Evolutionary conservation across 2,797 vertebrate species (phyloP), one percentile per base, ranked within the genome.

Genomic region (Craterocephalus amniculus): DNA sequence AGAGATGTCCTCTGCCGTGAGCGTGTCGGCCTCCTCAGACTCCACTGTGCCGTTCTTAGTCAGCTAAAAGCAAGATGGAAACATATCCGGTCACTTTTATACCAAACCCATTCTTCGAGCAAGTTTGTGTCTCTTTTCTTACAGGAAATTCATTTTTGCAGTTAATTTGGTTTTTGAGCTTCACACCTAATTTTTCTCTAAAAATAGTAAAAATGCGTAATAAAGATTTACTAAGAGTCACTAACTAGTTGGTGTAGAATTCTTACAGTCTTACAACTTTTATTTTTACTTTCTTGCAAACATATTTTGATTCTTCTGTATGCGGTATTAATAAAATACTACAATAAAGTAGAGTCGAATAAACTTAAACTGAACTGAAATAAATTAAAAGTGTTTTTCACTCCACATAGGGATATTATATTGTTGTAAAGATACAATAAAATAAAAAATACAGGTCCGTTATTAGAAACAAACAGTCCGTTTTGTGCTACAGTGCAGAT

Each of bases 1-100:
- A 7, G 97, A 99, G 90, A 99, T 98, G 93, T 99, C 98, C 74
- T 99, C 98, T 38, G 97, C 93, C 0, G 97, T 98, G 51, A 99
- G 95, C 1, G 94, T 93, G 82, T 94, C 96, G 8, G 97, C 97
- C 91, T 99, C 97, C 60, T 98, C 97, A 0, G 97, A 99, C 87
- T 98, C 97, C 79, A 98, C 95, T 0, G 97, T 97, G 84, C 97
- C 97, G 0, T 99, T 99, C 91, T 98, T 98, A 3, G 97, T 99
- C 94, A 99, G 95, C 98, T 99, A 85, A 68, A 90, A 83, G 67
- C n/a, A 67, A 57, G 55, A 67, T 9, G 57, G 63, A 48, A 61
- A 49, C 38, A 72, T 16, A 68, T 79, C 31, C 4, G 64, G 49
- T 51, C 3, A n/a, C 22, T 31, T 64, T 74, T n/a, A n/a, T n/a